Evolutionary conservation across 1,140 invertebrate genomes (phyloP).

Genomic region (Himalopsyche phryganea): DNA sequence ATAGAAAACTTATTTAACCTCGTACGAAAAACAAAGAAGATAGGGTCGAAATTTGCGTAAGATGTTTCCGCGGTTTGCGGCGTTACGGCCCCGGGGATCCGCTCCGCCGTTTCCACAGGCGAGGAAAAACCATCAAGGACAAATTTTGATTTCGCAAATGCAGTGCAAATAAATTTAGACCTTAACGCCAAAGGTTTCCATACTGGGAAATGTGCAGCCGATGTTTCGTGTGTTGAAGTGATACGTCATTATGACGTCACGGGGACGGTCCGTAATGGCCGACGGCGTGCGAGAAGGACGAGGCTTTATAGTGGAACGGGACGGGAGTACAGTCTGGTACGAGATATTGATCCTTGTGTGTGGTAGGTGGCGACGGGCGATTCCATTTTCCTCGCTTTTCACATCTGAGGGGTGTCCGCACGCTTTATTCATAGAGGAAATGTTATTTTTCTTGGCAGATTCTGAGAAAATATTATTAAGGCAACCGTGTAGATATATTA

Average conservation of each 20-base stretch:
- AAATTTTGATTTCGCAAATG: conserved; percentile 22
- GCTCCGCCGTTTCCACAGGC: conserved; percentile 1
- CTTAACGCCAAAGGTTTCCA: conserved; percentile 10
- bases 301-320: not conserved
- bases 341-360: conserved; percentile 31
- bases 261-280: conserved; percentile 22
- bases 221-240: conserved; percentile 1
- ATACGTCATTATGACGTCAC: conserved; percentile 34
- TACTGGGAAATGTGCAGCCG: conserved; percentile 10
- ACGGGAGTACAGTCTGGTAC: conserved; percentile 14
- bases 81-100: conserved; percentile 3
- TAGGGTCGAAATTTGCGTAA: conserved; percentile 1
- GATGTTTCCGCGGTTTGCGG: conserved; percentile 1
- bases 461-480: too few species aligned
- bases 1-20: not conserved
- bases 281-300: conserved; percentile 13
- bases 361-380: conserved; percentile 13
- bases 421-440: conserved; percentile 19
- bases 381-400: conserved; percentile 12
- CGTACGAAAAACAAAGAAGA: not conserved
- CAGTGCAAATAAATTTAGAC: conserved; percentile 16
- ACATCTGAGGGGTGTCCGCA: conserved; percentile 13
- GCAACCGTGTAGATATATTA: too few species aligned
- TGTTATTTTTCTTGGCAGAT: conserved; percentile 1
- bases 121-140: conserved; percentile 17